A percentile compares a stretch with the other conserved stretches of the same genome.
Conservation (phyloP, 2,888 invertebrate genomes). For the Ypsolopha scabrella region DNA sequence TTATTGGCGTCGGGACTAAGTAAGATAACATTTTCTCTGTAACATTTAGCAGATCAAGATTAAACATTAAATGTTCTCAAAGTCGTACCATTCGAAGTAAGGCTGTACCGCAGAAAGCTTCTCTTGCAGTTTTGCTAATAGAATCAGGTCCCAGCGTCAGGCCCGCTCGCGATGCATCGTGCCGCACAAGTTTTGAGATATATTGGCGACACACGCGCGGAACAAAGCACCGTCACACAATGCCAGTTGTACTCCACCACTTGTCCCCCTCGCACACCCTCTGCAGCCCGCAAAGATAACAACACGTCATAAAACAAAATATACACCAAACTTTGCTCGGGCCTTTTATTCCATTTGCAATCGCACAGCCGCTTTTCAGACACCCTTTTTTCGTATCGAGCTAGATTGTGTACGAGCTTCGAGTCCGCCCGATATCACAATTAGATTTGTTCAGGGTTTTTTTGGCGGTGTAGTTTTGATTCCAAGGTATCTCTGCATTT, state of each 20-base stretch:
- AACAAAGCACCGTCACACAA: constrained; percentile 57
- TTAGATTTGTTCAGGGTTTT: too few relatives aligned
- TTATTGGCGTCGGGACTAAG: background rate
- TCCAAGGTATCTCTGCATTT: too few relatives aligned
- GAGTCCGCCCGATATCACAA: background rate
- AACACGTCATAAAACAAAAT: constrained; percentile 58
- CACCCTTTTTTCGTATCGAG: background rate
- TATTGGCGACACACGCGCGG: constrained; percentile 53
- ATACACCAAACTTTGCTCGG: constrained; percentile 53
- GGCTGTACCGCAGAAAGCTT: background rate
- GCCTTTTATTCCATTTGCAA: constrained; percentile 44
- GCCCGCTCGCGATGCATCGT: constrained; percentile 26
- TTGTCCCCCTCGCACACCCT: constrained; percentile 19
- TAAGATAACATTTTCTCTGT: background rate
- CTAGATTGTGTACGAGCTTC: background rate
- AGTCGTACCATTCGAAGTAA: background rate
- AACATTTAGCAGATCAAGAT: background rate
- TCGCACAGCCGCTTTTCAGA: constrained; percentile 9
- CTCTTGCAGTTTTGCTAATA: background rate
- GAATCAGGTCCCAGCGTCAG: background rate
- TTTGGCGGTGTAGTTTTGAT: too few relatives aligned
- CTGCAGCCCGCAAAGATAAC: constrained; percentile 41
- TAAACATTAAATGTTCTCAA: background rate
- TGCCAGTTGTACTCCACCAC: constrained; percentile 26
- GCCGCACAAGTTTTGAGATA: constrained; percentile 56